Percentiles rank a stretch among this genome's conserved stretches.
phyloP scores from a whole-genome alignment of 2,113 vertebrate genomes.

The Hirundichthys speculiger region DNA sequence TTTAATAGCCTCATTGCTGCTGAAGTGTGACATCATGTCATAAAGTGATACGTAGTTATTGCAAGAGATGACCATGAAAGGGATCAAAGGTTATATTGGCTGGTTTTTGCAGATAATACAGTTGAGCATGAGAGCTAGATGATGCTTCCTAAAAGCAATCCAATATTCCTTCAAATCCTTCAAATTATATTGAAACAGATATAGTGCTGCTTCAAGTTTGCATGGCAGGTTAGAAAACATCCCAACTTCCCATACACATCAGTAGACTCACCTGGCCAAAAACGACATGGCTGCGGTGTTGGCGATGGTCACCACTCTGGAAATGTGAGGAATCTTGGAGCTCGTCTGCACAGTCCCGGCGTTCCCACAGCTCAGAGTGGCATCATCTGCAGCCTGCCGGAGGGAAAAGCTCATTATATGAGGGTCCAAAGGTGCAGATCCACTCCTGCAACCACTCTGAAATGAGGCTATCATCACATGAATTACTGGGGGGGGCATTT shows the following conservation, averaged over 20 bases:
- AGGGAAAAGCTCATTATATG: conserved; percentile 43
- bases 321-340: conserved; percentile 72
- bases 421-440: conserved; percentile 53
- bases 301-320: conserved; percentile 71
- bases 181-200: no score
- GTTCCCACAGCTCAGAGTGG: conserved; percentile 16
- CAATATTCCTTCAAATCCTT: no score
- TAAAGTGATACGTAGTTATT: no score
- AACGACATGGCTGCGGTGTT: conserved; percentile 76
- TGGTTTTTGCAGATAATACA: no score
- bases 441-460: conserved; percentile 46
- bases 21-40: no score
- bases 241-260: background rate
- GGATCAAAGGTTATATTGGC: no score
- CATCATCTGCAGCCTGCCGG: conserved; percentile 59
- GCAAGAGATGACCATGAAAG: no score
- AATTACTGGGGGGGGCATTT: conserved; percentile 27
- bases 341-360: conserved; percentile 47
- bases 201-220: no score
- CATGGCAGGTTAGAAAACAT: no score
- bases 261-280: conserved; percentile 59
- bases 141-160: no score
- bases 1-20: no score
- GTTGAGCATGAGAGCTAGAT: no score
- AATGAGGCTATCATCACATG: conserved; percentile 38